A percentile compares a stretch with the other conserved stretches of the same genome.
Conservation (phyloP, 1,140 invertebrate species). For the Drosophila repleta region DNA sequence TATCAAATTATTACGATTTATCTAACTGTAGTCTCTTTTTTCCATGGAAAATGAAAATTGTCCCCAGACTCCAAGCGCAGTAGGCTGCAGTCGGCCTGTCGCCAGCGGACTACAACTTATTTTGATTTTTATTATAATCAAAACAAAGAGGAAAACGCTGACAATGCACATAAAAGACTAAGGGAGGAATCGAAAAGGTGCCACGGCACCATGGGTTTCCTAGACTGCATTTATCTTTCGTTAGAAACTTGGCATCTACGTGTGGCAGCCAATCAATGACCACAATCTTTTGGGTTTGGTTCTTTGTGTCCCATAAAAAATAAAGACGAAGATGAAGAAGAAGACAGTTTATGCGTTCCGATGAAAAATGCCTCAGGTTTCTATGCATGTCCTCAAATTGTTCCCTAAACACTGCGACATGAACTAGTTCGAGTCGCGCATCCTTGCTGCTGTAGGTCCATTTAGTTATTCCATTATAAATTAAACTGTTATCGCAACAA, state of each 20-base stretch:
- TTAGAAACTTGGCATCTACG: slow-evolving; percentile 78
- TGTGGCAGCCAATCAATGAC: slow-evolving; percentile 76
- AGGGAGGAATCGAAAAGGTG: slow-evolving; percentile 51
- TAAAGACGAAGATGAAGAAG: slow-evolving; percentile 15
- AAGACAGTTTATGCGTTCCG: slow-evolving; percentile 61
- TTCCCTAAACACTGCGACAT: slow-evolving; percentile 38
- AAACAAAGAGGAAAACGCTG: slow-evolving; percentile 44
- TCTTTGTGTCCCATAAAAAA: slow-evolving; percentile 20
- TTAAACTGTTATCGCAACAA: slow-evolving; percentile 80
- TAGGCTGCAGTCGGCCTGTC: slow-evolving; percentile 50
- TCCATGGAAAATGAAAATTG: slow-evolving; percentile 36
- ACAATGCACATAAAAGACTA: slow-evolving; percentile 40
- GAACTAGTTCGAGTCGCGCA: slow-evolving; percentile 16
- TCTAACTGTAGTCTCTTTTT: slow-evolving; percentile 24
- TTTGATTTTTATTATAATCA: slow-evolving; percentile 71
- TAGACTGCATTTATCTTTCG: slow-evolving; percentile 75
- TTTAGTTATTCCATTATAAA: slow-evolving; percentile 57
- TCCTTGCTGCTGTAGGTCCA: slow-evolving; percentile 68
- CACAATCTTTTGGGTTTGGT: slow-evolving; percentile 63
- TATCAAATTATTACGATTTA: slow-evolving; percentile 36
- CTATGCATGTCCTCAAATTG: slow-evolving; percentile 31
- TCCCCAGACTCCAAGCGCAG: slow-evolving; percentile 19
- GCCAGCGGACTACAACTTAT: slow-evolving; percentile 71
- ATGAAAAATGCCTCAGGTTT: slow-evolving; percentile 41
- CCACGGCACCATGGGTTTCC: slow-evolving; percentile 65